These are phyloP conservation scores for Chaetodon auriga DNA, from an alignment of 2,113 vertebrate genomes.

Conservation along the genomic window DNA sequence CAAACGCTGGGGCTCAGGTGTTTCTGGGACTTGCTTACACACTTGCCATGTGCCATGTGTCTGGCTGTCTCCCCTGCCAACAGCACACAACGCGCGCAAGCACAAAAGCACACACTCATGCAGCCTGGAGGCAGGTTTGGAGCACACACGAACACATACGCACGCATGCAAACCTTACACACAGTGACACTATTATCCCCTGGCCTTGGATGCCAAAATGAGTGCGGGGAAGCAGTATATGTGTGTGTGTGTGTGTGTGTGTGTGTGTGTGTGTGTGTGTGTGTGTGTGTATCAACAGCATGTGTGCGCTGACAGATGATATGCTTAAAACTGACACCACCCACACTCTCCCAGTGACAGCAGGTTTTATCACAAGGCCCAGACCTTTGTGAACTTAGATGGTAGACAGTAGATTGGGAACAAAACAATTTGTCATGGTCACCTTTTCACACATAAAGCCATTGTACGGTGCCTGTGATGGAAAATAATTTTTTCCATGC, in stretches of 20 bases:
- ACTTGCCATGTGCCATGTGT: constrained; percentile 66
- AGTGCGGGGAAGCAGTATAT: constrained; percentile 39
- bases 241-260: constrained; percentile 7
- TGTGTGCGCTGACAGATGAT: constrained; percentile 71
- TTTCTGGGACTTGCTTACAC: constrained; percentile 70
- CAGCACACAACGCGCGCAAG: constrained; percentile 47
- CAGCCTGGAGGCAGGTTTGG: constrained; percentile 54
- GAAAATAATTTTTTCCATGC: constrained; percentile 51
- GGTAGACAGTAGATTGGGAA: constrained; percentile 55
- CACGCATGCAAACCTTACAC: constrained; percentile 60
- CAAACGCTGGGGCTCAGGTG: constrained; percentile 73
- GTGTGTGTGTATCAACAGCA: constrained; percentile 1
- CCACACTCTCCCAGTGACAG: constrained; percentile 70
- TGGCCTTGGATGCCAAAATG: constrained; percentile 70
- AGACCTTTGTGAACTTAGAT: constrained; percentile 71
- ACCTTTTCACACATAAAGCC: constrained; percentile 54
- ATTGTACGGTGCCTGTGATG: constrained; percentile 38
- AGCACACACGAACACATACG: constrained; percentile 19
- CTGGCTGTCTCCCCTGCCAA: constrained; percentile 67
- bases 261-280: constrained; percentile 24
- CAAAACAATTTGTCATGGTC: constrained; percentile 72
- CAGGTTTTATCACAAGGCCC: constrained; percentile 71
- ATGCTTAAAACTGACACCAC: constrained; percentile 74
- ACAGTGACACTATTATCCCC: constrained; percentile 69
- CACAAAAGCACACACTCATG: constrained; percentile 42